Evolutionary conservation across 2,888 invertebrate genomes (phyloP).

Genomic region (Megalurothrips usitatus): DNA sequence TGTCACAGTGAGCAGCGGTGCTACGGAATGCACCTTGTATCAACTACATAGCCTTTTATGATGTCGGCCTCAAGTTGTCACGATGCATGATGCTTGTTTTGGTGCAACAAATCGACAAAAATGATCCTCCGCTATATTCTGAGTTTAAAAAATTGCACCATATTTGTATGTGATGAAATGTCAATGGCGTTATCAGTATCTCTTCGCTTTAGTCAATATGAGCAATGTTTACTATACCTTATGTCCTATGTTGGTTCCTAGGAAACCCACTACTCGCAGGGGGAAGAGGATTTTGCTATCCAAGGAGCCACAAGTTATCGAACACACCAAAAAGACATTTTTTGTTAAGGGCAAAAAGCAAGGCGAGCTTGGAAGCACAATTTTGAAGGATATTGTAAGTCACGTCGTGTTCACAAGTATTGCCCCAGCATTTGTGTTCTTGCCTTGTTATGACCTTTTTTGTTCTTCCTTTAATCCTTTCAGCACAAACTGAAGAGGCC

Average conservation of each 20-base stretch:
- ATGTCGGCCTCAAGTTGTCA: background rate
- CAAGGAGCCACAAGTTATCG: slow-evolving; percentile 81
- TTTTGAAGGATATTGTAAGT: slow-evolving; percentile 76
- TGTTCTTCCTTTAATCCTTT: background rate
- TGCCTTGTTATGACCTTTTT: background rate
- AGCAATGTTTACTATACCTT: background rate
- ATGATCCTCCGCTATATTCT: background rate
- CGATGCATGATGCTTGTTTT: background rate
- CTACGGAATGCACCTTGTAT: background rate
- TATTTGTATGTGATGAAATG: background rate
- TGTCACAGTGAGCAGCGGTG: background rate
- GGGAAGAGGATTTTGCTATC: slow-evolving; percentile 79
- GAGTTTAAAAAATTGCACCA: background rate
- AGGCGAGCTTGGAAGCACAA: slow-evolving; percentile 61
- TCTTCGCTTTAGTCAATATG: background rate
- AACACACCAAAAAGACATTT: slow-evolving; percentile 78
- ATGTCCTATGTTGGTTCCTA: slow-evolving; percentile 45
- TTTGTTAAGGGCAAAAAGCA: slow-evolving; percentile 82
- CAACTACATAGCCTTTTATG: background rate
- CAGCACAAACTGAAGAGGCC: slow-evolving; percentile 80
- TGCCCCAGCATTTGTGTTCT: background rate
- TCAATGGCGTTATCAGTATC: background rate
- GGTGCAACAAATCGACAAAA: background rate
- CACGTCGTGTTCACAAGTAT: background rate
- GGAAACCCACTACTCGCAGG: slow-evolving; percentile 83